Conservation (phyloP, 2,888 invertebrate genomes). For the Andrena trimmerana region DNA sequence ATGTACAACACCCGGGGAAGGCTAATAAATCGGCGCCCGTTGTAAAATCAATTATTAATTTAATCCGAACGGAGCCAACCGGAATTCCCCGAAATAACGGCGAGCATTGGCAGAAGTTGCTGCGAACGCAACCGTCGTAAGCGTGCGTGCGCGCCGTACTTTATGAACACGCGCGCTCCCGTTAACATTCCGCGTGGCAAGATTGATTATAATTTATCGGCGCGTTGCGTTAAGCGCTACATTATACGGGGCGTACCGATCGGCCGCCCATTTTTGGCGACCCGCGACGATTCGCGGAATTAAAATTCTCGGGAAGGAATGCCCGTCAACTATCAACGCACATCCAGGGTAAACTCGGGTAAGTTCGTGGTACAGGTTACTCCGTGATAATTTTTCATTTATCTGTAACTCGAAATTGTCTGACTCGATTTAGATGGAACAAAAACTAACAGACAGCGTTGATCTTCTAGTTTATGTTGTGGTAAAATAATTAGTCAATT, state of each 20-base stretch:
- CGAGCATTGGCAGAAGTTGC: conserved; percentile 42
- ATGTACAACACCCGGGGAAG: conserved; percentile 36
- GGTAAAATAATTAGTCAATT: no score
- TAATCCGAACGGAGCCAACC: conserved; percentile 44
- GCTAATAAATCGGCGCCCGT: conserved; percentile 42
- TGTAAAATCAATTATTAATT: conserved; percentile 64
- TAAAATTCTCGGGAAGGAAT: no score
- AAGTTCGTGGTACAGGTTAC: no score
- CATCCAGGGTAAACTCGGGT: neutral
- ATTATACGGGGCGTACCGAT: conserved; percentile 7
- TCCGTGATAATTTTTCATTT: no score
- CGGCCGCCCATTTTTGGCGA: no score
- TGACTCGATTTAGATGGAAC: no score
- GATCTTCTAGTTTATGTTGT: no score
- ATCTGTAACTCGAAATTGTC: no score
- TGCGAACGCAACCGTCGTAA: conserved; percentile 35
- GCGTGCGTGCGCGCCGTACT: conserved; percentile 26
- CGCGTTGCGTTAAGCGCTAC: conserved; percentile 40
- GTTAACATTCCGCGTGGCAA: conserved; percentile 52
- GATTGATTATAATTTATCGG: conserved; percentile 59
- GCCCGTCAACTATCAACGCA: neutral
- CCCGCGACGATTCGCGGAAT: no score
- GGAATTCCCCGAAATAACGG: conserved; percentile 47
- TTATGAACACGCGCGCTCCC: conserved; percentile 40
- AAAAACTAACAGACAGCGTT: no score